Base-by-base conservation (phyloP, 2,888 invertebrate species). In the Euclidia mi region DNA sequence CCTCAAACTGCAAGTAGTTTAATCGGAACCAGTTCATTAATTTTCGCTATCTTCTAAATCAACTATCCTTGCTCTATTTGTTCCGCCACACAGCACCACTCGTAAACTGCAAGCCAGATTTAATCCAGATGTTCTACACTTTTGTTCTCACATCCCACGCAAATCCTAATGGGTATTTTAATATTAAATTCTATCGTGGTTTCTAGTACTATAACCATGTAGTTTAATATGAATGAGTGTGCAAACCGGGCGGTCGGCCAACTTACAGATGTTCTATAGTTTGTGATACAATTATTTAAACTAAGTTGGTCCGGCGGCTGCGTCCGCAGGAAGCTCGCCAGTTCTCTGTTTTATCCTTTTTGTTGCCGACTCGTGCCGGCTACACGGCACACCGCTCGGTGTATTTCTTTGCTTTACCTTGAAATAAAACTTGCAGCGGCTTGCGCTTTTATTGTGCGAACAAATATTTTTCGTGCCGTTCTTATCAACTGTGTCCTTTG, bases 211-310 rank as follows among this genome's bases (percentile, higher is more conserved):
- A 43, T 18, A 35, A 32, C 15, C 40, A 11, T 47, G 12, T 37
- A 43, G 29, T 52, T 43, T 50, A 45, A 41, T 47, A 62, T 25
- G 50, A 51, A 53, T 51, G 38, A 51, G 34, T 35, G 28, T 20
- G 14, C 25, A 56, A 53, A 53, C 38, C 51, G 46, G 62, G 49
- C 45, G 14, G 34, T 41, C 17, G 42, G 70, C 67, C 68, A 76
- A 73, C 58, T 71, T 59, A 60, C 70, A 71, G 61, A 65, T 71
- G 74, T 60, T 56, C 53, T 50, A 15, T 28, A 64, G 68, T 65
- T 65, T 52, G 69, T 52, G 63, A 72, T 74, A 74, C 66, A 71
- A 71, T 61, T 68, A 74, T 71, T 71, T 65, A 61, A 71, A 71
- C 62, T 69, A 66, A 71, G 57, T 68, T 67, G 34, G 35, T 37